Evolutionary conservation across 1,140 invertebrate species (phyloP).

Genomic region (Drosophila leontia): DNA sequence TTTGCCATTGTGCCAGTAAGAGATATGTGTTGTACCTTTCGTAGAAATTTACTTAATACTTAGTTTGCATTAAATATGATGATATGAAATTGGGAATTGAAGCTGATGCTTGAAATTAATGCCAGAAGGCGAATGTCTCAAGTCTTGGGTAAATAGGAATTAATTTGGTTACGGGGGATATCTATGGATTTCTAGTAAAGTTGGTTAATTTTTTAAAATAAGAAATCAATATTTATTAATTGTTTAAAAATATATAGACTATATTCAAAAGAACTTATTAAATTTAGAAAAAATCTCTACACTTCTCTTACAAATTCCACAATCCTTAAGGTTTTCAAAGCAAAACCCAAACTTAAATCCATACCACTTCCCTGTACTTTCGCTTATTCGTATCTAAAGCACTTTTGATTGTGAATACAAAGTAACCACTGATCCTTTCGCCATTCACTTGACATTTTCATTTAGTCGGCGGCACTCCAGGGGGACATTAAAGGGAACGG

Average conservation of each 20-base stretch:
- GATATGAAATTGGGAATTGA: background rate
- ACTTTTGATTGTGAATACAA: slow-evolving; percentile 38
- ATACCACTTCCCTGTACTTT: background rate
- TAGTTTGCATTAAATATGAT: slow-evolving; percentile 22
- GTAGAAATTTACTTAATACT: slow-evolving; percentile 1
- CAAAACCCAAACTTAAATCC: background rate
- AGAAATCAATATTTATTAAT: background rate
- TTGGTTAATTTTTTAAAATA: background rate
- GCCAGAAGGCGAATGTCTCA: background rate
- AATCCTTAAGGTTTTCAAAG: background rate
- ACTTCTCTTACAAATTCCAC: background rate
- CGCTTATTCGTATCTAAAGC: slow-evolving; percentile 20
- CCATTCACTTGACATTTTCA: slow-evolving; percentile 45
- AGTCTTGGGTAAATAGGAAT: background rate
- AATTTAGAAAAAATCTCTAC: background rate
- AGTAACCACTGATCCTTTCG: slow-evolving; percentile 25
- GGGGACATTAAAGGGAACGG: slow-evolving; percentile 44
- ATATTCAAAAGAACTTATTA: background rate
- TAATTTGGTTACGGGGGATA: background rate
- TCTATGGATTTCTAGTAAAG: background rate
- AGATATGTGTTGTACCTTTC: slow-evolving; percentile 5
- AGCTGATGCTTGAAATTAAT: background rate
- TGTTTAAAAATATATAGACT: too few relatives aligned
- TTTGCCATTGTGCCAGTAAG: slow-evolving; percentile 13
- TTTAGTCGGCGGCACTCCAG: slow-evolving; percentile 41